A percentile compares a stretch with the other conserved stretches of the same genome.
These are phyloP conservation scores for Protonemura montana DNA, from an alignment of 2,888 invertebrate species.

Conservation along the genomic window DNA sequence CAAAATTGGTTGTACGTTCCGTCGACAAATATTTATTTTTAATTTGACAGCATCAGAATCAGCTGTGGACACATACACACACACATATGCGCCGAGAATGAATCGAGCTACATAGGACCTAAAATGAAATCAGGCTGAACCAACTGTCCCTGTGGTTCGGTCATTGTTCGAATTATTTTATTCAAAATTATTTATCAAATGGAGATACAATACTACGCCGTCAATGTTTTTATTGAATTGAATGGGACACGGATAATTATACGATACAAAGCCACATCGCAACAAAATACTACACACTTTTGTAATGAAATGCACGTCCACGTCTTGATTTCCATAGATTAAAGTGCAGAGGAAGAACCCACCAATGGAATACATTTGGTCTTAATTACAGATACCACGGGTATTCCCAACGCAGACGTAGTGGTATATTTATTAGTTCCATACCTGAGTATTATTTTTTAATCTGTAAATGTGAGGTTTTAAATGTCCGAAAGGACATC, in stretches of 20 bases:
- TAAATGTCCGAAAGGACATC: too few relatives aligned
- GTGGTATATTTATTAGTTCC: not conserved
- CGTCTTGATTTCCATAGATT: constrained; percentile 7
- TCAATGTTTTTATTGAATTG: constrained; percentile 9
- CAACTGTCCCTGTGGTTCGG: not conserved
- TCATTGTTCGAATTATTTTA: not conserved
- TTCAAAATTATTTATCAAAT: constrained; percentile 1
- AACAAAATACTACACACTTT: not conserved
- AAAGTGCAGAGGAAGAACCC: not conserved
- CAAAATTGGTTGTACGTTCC: too few relatives aligned
- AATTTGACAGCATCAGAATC: too few relatives aligned
- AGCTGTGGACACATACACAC: not conserved
- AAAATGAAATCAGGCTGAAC: not conserved
- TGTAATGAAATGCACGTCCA: not conserved
- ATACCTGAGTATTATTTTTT: too few relatives aligned
- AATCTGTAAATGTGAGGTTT: too few relatives aligned
- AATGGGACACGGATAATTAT: not conserved
- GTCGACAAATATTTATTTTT: too few relatives aligned
- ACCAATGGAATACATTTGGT: not conserved
- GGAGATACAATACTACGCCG: not conserved
- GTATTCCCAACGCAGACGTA: not conserved
- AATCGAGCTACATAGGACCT: not conserved
- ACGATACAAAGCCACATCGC: not conserved
- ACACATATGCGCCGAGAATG: not conserved
- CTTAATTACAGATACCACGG: not conserved